phyloP scores from a whole-genome alignment of 2,888 invertebrate genomes.

The Amphimallon solstitiale region DNA sequence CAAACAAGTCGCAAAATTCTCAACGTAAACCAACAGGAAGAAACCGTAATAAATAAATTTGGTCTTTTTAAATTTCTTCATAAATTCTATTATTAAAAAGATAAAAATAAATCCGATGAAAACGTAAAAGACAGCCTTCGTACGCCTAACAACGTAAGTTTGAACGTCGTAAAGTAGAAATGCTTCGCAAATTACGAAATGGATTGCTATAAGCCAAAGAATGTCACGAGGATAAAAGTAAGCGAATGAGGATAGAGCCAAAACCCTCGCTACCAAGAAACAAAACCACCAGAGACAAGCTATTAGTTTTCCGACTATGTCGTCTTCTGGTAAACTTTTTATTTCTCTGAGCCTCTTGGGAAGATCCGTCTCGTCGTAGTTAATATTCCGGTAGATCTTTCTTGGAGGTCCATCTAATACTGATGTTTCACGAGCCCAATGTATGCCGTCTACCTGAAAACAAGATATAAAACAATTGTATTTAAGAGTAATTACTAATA shows the following conservation, averaged over 20 bases:
- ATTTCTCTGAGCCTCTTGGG: constrained; percentile 60
- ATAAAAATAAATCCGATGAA: constrained; percentile 80
- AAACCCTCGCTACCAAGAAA: constrained; percentile 76
- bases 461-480: too few relatives aligned
- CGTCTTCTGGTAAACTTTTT: constrained; percentile 80
- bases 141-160: constrained; percentile 62
- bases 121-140: constrained; percentile 69
- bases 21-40: constrained; percentile 71
- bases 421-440: constrained; percentile 46
- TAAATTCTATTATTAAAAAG: constrained; percentile 82
- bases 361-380: constrained; percentile 51
- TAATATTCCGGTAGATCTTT: constrained; percentile 40
- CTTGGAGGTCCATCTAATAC: constrained; percentile 48
- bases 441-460: constrained; percentile 1
- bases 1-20: constrained; percentile 77
- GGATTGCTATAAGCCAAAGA: constrained; percentile 69
- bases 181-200: constrained; percentile 74
- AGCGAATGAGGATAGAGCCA: constrained; percentile 76
- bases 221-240: constrained; percentile 73
- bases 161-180: constrained; percentile 74
- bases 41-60: constrained; percentile 76
- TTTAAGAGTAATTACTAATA: too few relatives aligned
- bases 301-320: constrained; percentile 74
- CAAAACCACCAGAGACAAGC: constrained; percentile 82
- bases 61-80: constrained; percentile 79